Percentiles rank a stretch among this genome's conserved stretches.
Conservation (phyloP, 2,797 vertebrate genomes). For the Macrochelys suwanniensis region DNA sequence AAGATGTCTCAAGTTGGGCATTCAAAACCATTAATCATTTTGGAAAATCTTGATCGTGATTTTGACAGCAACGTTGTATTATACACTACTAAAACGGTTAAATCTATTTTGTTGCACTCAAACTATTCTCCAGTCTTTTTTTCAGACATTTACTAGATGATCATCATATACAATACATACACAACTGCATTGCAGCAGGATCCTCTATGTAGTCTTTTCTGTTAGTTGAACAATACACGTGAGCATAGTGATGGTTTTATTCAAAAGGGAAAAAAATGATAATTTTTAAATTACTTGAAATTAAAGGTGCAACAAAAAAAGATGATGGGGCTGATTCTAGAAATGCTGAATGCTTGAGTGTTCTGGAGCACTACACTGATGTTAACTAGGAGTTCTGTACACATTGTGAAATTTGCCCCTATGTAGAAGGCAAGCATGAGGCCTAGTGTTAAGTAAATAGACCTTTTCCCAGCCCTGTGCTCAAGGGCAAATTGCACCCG, state of each 20-base stretch:
- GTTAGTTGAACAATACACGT: not conserved
- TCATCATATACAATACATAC: not conserved
- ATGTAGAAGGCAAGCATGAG: not conserved
- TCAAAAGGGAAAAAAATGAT: not conserved
- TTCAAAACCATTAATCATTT: not conserved
- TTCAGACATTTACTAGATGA: not conserved
- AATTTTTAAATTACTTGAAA: not conserved
- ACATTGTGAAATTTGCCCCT: not conserved
- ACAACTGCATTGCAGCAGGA: not conserved
- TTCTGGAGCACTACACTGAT: accelerated
- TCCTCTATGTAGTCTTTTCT: not conserved
- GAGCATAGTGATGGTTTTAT: not conserved
- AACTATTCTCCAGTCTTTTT: not conserved
- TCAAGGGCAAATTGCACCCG: not conserved
- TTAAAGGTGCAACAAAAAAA: not conserved
- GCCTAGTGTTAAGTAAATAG: not conserved
- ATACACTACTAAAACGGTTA: not conserved
- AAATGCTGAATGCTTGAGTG: not conserved
- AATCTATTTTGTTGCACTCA: not conserved
- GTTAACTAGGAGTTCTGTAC: not conserved
- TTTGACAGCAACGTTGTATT: not conserved
- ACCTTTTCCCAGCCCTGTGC: accelerated
- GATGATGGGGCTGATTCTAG: not conserved
- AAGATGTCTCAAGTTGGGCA: not conserved
- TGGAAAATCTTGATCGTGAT: not conserved